Evolutionary conservation across 1,140 invertebrate species (phyloP), one percentile per base, ranked within the genome.

Genomic region (Drosophila baimaii): DNA sequence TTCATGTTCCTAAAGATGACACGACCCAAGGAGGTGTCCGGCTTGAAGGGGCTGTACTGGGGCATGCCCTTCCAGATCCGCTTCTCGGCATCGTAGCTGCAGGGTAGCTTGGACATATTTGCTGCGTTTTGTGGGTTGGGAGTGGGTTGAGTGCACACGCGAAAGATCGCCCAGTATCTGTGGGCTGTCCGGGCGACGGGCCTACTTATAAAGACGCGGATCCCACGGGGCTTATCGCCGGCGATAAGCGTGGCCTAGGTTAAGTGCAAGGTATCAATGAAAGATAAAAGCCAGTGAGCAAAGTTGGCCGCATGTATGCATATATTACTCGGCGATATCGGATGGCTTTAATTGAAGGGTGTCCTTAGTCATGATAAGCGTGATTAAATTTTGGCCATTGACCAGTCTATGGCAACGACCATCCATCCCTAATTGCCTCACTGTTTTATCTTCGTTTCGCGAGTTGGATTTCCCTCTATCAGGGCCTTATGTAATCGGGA

Each of bases 1-100:
- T 29, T 75, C 80, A 88, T 75, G 6, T 25, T 65, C 41, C 62
- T 69, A 29, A 78, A 89, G 39, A 88, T 81, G 37, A 88, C 49
- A n/a, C 21, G 56, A 15, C 84, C 84, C 29, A 89, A 29, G 15
- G 80, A 84, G 6, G 54, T 54, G 2, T 88, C 69, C n/a, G 46
- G 33, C 25, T 52, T 71, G 46, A 77, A 88, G 17, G 81, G 63
- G 33, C 47, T 77, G 2, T 33, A 62, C 7, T 66, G 29, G 8
- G 39, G 54, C n/a, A 61, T 46, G 10, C 69, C 77, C 66, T 75
- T 83, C 84, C 83, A 88, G 25, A 79, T 77, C 21, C 61, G 68
- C 25, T 69, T 52, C 27, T 49, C 61, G 25, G 75, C 77, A 58
- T 88, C 65, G 59, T 83, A 83, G 25, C 43, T 78, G 62, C 73